A percentile compares a stretch with the other conserved stretches of the same genome.
Evolutionary conservation across 2,888 invertebrate species (phyloP).

Genomic region (Perdita meconis): DNA sequence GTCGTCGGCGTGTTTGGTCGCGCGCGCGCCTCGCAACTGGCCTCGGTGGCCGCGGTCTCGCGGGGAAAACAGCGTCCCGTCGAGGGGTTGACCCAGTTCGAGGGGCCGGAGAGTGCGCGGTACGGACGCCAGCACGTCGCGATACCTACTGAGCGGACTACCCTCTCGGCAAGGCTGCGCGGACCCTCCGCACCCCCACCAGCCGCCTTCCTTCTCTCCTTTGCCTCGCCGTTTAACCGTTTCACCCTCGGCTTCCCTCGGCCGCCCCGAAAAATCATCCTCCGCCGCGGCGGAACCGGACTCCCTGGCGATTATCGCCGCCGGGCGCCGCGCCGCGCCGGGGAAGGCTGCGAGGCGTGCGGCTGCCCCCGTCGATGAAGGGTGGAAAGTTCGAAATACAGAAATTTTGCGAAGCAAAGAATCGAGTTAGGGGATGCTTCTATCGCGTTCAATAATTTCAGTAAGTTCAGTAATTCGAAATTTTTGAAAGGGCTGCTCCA

Average conservation of each 20-base stretch:
- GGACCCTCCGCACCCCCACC: slow-evolving; percentile 14
- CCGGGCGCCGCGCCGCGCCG: too few species aligned
- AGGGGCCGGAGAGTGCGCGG: slow-evolving; percentile 73
- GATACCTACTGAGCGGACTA: slow-evolving; percentile 65
- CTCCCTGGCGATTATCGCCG: too few species aligned
- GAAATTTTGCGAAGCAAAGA: too few species aligned
- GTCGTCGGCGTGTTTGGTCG: slow-evolving; percentile 35
- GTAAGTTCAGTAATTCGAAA: too few species aligned
- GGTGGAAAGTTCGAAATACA: too few species aligned
- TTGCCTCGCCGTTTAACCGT: background rate
- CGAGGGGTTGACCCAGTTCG: slow-evolving; percentile 75
- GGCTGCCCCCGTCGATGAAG: too few species aligned
- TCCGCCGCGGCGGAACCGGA: background rate
- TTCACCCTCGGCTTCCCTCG: too few species aligned
- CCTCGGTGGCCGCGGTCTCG: slow-evolving; percentile 45
- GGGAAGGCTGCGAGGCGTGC: too few species aligned
- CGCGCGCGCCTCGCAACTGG: slow-evolving; percentile 63
- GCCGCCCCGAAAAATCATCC: background rate
- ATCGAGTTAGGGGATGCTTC: too few species aligned
- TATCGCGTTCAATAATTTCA: too few species aligned
- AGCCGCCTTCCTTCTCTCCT: slow-evolving; percentile 36
- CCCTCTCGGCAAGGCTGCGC: slow-evolving; percentile 37
- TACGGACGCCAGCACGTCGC: slow-evolving; percentile 72
- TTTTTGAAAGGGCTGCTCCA: too few species aligned
- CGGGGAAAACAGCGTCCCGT: slow-evolving; percentile 44